phyloP scores from a whole-genome alignment of 2,797 vertebrate genomes.

The Morus bassanus region DNA sequence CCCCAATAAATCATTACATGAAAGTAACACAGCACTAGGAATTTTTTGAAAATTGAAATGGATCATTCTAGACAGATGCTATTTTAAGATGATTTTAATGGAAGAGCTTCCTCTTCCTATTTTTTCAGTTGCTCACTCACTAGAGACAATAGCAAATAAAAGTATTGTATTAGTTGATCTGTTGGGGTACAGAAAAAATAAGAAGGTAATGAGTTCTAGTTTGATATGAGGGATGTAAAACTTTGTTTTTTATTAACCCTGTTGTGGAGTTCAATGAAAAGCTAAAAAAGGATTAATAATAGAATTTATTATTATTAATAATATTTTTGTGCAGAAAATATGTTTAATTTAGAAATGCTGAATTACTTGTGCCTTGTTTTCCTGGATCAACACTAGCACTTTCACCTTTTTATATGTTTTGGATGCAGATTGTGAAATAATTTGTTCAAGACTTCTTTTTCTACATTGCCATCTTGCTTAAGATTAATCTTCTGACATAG shows the following conservation, averaged over 20 bases:
- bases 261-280: background rate
- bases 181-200: background rate
- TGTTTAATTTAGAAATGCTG: background rate
- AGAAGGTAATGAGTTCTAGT: background rate
- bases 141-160: background rate
- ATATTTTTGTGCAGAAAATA: background rate
- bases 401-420: background rate
- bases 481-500: background rate
- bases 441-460: background rate
- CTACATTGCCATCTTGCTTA: background rate
- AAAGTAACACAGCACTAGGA: background rate
- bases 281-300: background rate
- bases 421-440: background rate
- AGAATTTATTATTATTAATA: background rate
- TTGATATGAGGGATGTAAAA: background rate
- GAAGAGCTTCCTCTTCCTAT: background rate
- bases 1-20: background rate
- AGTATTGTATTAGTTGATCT: background rate
- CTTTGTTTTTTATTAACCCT: background rate
- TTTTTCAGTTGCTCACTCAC: background rate
- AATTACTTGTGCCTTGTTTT: background rate
- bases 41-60: background rate
- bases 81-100: background rate
- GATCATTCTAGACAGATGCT: background rate
- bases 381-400: background rate